A percentile compares a stretch with the other conserved stretches of the same genome.
Evolutionary conservation across 2,797 vertebrate genomes (phyloP).

Genomic region (Florisuga fusca): DNA sequence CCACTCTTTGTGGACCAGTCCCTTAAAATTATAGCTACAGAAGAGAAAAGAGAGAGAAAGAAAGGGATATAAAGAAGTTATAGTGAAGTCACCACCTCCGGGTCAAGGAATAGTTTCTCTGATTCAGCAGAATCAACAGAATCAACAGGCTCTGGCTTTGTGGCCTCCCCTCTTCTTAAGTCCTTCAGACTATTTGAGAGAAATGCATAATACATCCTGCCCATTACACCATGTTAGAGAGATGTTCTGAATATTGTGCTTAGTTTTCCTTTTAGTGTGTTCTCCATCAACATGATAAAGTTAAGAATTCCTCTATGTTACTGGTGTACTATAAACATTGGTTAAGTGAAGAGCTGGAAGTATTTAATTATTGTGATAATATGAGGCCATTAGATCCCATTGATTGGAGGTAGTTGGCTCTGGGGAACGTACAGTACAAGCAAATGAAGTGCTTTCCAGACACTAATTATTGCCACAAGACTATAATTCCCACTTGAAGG

Average conservation of each 20-base stretch:
- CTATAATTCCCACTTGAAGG: neutral
- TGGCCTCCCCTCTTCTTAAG: too few species aligned
- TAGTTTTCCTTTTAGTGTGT: neutral
- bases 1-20: too few species aligned
- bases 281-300: neutral
- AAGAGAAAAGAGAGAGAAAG: too few species aligned
- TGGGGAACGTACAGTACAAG: conserved; percentile 10
- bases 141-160: too few species aligned
- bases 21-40: too few species aligned
- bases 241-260: neutral
- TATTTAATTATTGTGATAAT: conserved; percentile 67
- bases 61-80: too few species aligned
- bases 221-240: neutral
- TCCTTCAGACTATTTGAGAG: too few species aligned
- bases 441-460: conserved; percentile 35
- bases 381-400: conserved; percentile 50
- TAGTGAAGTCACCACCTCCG: too few species aligned
- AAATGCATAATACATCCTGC: too few species aligned
- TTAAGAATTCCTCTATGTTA: neutral
- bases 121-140: too few species aligned
- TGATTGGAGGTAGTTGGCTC: conserved; percentile 60
- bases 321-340: neutral
- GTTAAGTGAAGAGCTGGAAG: conserved; percentile 47
- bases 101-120: too few species aligned
- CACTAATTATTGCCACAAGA: conserved; percentile 27